phyloP scores from a whole-genome alignment of 2,113 vertebrate species.

The Dasyurus viverrinus region DNA sequence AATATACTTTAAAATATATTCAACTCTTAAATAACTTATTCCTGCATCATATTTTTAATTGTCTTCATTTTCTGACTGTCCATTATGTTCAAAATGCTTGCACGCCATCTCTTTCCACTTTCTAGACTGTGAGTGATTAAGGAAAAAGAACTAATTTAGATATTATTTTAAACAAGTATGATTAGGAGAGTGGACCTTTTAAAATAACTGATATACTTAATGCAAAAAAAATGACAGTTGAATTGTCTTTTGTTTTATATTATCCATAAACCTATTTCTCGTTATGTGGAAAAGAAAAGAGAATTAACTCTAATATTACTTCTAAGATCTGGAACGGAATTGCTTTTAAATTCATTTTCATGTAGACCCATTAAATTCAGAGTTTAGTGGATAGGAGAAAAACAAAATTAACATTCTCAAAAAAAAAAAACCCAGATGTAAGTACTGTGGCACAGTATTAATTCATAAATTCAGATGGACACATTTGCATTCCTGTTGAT shows the following conservation, averaged over 20 bases:
- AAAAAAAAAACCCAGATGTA: not conserved
- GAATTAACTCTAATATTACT: not conserved
- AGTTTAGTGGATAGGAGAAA: not conserved
- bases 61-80: not conserved
- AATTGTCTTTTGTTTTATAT: not conserved
- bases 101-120: not conserved
- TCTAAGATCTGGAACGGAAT: not conserved
- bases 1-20: not conserved
- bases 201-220: not conserved
- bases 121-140: not conserved
- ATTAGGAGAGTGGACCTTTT: not conserved
- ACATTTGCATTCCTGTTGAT: not conserved
- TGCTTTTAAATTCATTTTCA: not conserved
- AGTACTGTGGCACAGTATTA: not conserved
- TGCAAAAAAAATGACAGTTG: not conserved
- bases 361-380: not conserved
- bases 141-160: not conserved
- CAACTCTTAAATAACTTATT: not conserved
- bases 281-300: not conserved
- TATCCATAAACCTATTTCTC: not conserved
- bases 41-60: not conserved
- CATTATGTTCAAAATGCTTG: not conserved
- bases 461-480: constrained; percentile 9
- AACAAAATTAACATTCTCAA: not conserved
- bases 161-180: not conserved